Percentiles rank a stretch among this genome's conserved stretches.
Conservation (phyloP, 2,797 vertebrate species). For the Acridotheres tristis region DNA sequence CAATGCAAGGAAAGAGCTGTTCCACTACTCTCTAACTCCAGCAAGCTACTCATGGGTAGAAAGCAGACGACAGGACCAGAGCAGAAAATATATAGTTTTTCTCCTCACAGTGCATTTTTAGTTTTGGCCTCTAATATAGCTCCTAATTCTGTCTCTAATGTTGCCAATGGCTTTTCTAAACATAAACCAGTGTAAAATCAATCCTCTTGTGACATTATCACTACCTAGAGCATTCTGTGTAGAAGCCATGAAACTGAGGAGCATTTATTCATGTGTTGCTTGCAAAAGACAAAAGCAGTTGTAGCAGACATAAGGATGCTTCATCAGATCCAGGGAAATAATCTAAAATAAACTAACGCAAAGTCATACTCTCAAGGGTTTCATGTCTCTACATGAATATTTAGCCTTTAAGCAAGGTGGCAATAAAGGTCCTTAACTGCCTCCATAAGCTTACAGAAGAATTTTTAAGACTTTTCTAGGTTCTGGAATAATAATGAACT, state of each 20-base stretch:
- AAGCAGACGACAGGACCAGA: not conserved
- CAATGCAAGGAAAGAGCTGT: not conserved
- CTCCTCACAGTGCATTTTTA: not conserved
- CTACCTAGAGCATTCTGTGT: not conserved
- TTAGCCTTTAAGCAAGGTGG: not conserved
- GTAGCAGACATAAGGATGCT: not conserved
- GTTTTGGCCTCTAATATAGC: not conserved
- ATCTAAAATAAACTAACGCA: conserved; percentile 1
- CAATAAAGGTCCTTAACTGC: not conserved
- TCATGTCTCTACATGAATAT: not conserved
- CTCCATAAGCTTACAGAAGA: not conserved
- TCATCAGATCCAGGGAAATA: not conserved
- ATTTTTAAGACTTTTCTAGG: not conserved
- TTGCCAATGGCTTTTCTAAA: not conserved
- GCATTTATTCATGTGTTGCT: not conserved
- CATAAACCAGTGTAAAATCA: not conserved
- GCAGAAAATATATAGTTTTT: not conserved
- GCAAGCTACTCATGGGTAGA: not conserved
- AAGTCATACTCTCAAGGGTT: not conserved
- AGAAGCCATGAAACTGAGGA: not conserved
- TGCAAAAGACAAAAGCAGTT: not conserved
- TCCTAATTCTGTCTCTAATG: not conserved
- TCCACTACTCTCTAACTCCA: not conserved
- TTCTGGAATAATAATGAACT: not conserved
- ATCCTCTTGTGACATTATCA: not conserved